A percentile compares a stretch with the other conserved stretches of the same genome.
Conservation (phyloP, 2,888 invertebrate genomes). For the Kryphioiulus occultus region DNA sequence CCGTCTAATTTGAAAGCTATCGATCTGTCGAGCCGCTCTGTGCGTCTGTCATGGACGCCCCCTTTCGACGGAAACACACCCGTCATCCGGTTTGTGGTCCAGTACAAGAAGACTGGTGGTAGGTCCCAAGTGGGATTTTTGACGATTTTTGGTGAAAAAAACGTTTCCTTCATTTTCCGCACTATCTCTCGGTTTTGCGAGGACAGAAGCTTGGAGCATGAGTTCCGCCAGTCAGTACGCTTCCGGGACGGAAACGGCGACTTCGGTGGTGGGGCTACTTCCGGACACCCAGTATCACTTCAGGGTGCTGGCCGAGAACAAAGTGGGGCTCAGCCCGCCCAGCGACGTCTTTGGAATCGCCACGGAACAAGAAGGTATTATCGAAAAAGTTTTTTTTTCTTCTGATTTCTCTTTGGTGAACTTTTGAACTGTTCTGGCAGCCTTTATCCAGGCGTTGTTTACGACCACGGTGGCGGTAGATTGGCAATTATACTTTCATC, state of each 20-base stretch:
- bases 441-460: too few species aligned
- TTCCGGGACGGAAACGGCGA: constrained; percentile 42
- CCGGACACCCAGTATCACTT: constrained; percentile 93
- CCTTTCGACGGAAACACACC: constrained; percentile 92
- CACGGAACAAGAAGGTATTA: constrained; percentile 86
- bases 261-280: constrained; percentile 70
- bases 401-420: neutral
- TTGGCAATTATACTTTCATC: constrained; percentile 9
- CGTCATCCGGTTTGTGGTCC: constrained; percentile 86
- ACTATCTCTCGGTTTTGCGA: constrained; percentile 51
- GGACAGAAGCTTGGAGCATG: constrained; percentile 48
- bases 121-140: too few species aligned
- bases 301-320: constrained; percentile 90
- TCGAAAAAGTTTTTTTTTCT: too few species aligned
- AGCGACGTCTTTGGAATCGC: constrained; percentile 87
- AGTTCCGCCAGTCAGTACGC: constrained; percentile 42
- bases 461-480: neutral
- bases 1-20: constrained; percentile 64
- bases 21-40: constrained; percentile 69
- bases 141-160: too few species aligned
- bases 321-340: constrained; percentile 60
- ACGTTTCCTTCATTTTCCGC: too few species aligned
- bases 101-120: constrained; percentile 77
- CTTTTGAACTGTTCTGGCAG: too few species aligned
- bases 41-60: constrained; percentile 89